A percentile compares a stretch with the other conserved stretches of the same genome.
Conservation (phyloP, 2,888 invertebrate species). For the Scrobipalpa atriplicella region DNA sequence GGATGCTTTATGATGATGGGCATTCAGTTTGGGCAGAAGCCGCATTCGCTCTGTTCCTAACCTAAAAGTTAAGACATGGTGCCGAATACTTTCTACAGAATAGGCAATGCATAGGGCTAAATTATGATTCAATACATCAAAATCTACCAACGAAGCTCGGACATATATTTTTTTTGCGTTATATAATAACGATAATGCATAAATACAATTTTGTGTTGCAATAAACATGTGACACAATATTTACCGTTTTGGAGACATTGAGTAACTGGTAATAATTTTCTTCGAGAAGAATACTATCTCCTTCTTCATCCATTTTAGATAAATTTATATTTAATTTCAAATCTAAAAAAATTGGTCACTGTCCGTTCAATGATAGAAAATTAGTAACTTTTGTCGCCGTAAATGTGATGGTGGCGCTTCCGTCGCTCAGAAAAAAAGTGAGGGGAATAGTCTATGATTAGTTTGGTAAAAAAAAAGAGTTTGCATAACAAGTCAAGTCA, state of each 20-base stretch:
- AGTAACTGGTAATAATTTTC: slow-evolving; percentile 95
- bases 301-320: slow-evolving; percentile 85
- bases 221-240: slow-evolving; percentile 50
- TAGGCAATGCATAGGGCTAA: slow-evolving; percentile 39
- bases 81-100: neutral
- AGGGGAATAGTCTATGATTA: neutral
- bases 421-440: neutral
- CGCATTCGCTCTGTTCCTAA: slow-evolving; percentile 39
- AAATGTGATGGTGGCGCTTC: slow-evolving; percentile 40
- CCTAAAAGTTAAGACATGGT: slow-evolving; percentile 42
- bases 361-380: slow-evolving; percentile 32
- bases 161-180: slow-evolving; percentile 35
- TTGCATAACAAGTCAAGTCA: no score
- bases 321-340: slow-evolving; percentile 41
- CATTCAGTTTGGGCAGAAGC: neutral
- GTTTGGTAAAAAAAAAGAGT: neutral
- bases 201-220: slow-evolving; percentile 44
- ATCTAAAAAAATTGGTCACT: slow-evolving; percentile 34
- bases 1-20: slow-evolving; percentile 40
- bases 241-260: slow-evolving; percentile 92
- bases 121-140: slow-evolving; percentile 44
- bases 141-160: neutral
- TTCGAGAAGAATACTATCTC: slow-evolving; percentile 86
- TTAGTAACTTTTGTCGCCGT: slow-evolving; percentile 51
- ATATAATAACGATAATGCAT: slow-evolving; percentile 54